Conservation (phyloP, 2,113 vertebrate genomes). For the Stigmatopora argus region DNA sequence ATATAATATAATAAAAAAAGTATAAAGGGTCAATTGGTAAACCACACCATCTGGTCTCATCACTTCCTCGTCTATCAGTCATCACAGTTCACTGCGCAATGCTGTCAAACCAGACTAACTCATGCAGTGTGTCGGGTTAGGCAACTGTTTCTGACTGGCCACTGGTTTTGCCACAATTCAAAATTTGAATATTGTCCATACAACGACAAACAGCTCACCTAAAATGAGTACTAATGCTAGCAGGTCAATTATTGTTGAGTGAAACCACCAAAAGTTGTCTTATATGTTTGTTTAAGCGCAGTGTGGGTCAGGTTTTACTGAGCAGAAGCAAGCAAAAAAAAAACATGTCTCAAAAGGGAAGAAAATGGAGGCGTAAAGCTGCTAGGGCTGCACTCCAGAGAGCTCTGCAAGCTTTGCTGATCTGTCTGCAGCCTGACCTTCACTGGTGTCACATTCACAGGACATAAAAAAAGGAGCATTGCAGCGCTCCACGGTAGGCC, state of each 20-base stretch:
- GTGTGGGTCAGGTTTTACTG: slow-evolving; percentile 1
- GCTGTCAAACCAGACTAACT: too few relatives aligned
- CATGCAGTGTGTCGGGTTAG: too few relatives aligned
- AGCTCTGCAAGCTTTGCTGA: slow-evolving; percentile 48
- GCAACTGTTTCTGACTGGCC: too few relatives aligned
- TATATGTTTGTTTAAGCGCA: neutral
- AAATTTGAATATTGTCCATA: too few relatives aligned
- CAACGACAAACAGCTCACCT: neutral
- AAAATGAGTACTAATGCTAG: neutral
- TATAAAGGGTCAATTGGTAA: neutral
- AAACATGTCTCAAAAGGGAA: slow-evolving; percentile 24
- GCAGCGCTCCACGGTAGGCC: neutral
- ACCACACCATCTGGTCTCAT: neutral
- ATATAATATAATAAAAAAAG: neutral
- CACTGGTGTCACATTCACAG: slow-evolving; percentile 66
- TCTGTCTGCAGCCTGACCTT: slow-evolving; percentile 73
- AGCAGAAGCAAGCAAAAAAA: slow-evolving; percentile 1
- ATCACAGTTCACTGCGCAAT: neutral
- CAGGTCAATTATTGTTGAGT: neutral
- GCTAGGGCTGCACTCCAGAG: slow-evolving; percentile 45
- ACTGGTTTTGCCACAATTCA: too few relatives aligned
- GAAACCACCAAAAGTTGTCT: neutral
- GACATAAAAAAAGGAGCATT: slow-evolving; percentile 4
- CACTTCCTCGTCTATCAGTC: neutral
- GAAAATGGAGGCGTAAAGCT: slow-evolving; percentile 48